Percentiles rank a stretch among this genome's conserved stretches.
Conservation (phyloP, 2,797 vertebrate species). For the Neostethus bicornis region DNA sequence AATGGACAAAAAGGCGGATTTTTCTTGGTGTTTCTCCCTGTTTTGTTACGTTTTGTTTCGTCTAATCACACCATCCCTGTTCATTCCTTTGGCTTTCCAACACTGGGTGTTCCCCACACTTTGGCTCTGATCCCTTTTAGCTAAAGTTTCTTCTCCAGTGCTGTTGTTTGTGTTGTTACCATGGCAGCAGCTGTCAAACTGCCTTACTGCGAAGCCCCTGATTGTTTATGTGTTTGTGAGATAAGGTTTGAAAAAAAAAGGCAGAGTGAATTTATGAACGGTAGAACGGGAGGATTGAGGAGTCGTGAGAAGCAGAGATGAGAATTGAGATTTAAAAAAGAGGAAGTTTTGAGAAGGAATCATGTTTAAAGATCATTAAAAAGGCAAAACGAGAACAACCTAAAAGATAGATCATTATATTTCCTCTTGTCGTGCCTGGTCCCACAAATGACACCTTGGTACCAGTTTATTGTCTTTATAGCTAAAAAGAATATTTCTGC, state of each 20-base stretch:
- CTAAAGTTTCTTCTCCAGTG: conserved; percentile 50
- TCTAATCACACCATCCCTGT: neutral
- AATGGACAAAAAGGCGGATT: neutral
- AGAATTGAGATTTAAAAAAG: too few species aligned
- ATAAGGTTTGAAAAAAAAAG: conserved; percentile 6
- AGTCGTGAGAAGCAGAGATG: neutral
- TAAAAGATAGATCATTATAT: too few species aligned
- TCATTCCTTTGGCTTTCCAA: conserved; percentile 4
- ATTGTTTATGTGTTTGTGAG: conserved; percentile 29
- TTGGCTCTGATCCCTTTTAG: conserved; percentile 31
- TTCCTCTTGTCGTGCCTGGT: too few species aligned
- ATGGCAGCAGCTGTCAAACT: conserved; percentile 38
- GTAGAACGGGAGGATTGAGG: neutral
- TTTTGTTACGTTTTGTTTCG: too few species aligned
- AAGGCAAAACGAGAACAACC: too few species aligned
- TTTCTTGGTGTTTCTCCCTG: neutral
- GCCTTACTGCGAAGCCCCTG: conserved; percentile 9
- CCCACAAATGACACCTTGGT: too few species aligned
- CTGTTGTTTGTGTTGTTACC: conserved; percentile 57
- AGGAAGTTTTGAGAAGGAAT: too few species aligned
- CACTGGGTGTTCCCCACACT: conserved; percentile 46
- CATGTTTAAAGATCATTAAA: too few species aligned
- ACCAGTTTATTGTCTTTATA: too few species aligned
- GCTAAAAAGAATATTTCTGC: too few species aligned
- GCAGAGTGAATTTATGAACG: neutral